Evolutionary conservation across 2,113 vertebrate genomes (phyloP), one percentile per base, ranked within the genome.

Genomic region (Genyomyrus donnyi): DNA sequence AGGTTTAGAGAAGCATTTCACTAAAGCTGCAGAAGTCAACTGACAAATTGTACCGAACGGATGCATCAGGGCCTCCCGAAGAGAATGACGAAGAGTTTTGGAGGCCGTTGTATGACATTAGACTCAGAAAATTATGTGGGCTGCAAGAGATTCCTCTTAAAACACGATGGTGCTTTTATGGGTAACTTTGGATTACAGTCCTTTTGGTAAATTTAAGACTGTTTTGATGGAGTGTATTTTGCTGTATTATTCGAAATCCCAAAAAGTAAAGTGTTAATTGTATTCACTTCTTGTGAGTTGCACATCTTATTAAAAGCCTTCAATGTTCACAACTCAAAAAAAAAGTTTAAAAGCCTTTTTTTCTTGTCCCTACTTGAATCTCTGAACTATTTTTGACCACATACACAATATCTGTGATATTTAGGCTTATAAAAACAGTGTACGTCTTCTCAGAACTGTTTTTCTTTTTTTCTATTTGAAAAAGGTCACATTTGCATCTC

Each of bases 401-500:
- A 62, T 31, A 9, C 19, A n/a, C 15, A 35, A 42, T 88, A 62
- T 53, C 49, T 53, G 87, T 62, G 53, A 88, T 88, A 88, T 88
- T 62, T 88, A 88, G 52, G 87, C 24, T 62, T 24, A 5, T 62
- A 62, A 62, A 88, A 27, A 87, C 46, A 52, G 35, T 49, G 50
- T 27, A 58, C 0, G 19, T 58, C 87, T 62, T 87, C 49, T 87
- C 85, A 87, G 53, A 62, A 88, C 6, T 45, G 53, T 39, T 58
- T 86, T 15, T 48, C 24, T 52, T 24, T 58, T 88, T 58, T 62
- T 17, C 17, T 66, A 11, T 85, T 49, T 49, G 83, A 66, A 8
- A 62, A 88, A 62, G 52, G 87, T 88, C 87, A 62, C 53, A 88
- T 88, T 62, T 88, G 52, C 87, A 42, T 62, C 7, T 62, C 8